Evolutionary conservation across 64 coral and sea anemone species (phyloP), one percentile per base, ranked within the genome.

Genomic region (Montipora capricornis): DNA sequence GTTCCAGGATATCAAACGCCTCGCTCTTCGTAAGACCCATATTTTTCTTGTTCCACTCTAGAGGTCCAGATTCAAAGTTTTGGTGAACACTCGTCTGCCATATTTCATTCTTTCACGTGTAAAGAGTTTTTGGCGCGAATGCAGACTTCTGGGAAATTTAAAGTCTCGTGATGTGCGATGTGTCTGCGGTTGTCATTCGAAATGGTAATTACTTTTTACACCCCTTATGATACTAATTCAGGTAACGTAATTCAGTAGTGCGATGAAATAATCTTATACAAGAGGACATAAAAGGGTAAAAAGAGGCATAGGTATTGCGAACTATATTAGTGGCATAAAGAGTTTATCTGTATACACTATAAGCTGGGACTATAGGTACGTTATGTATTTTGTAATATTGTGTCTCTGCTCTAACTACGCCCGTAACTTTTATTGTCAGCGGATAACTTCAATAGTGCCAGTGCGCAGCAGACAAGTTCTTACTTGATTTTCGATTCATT

Each of bases 21-120:
- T 98, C 96, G 74, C 94, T 89, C 76, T 86, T 92, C 22, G 96
- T 89, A 68, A 98, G 92, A 46, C 92, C 96, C 96, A 98, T 96
- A 47, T n/a, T 92, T 20, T 82, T 52, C 66, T 16, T 29, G 52
- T 20, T 60, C 6, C 1, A 8, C 11, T 57, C 59, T 92, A 87
- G 67, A 79, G 12, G 48, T 2, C 53, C 37, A 44, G 52, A 67
- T 20, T 90, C 45, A 88, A 82, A 80, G 70, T 83, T 75, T 60
- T 75, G 84, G 60, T 12, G 51, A 48, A 70, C 64, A 17, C 47
- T 51, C 78, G 69, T 91, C 88, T 89, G 92, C 95, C 95, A 97
- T 97, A 70, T 94, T 97, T n/a, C 62, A 49, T 84, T 68, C 37
- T 69, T 97, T 97, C 95, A 97, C 92, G 89, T 96, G 95, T 94